Base-by-base conservation (phyloP, 2,113 vertebrate genomes). In the Chascanopsetta lugubris region DNA sequence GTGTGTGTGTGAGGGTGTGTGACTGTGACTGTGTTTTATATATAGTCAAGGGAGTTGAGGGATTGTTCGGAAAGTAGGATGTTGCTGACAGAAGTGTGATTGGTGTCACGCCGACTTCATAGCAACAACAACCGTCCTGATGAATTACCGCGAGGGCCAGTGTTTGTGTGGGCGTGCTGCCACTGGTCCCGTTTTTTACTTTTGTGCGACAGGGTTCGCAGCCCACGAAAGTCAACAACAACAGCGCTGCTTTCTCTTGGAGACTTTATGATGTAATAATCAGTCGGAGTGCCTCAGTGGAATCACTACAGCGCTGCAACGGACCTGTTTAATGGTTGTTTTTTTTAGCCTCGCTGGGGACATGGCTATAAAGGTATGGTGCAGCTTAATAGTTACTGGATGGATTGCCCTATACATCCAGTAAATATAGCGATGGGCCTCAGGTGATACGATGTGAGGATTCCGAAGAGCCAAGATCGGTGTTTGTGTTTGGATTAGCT, bases 61-160 rank as follows among this genome's bases (percentile, higher is more conserved):
- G 13, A 55, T 6, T 55, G 26, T 61, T 55, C 8, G 18, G 47
- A 32, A 49, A 20, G 21, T 50, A 45, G 61, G 49, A 63, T 58
- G 38, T 54, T 26, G 55, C 12, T 25, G 43, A 67, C 66, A 64
- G 48, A 72, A 45, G 72, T 70, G 27, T 58, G 38, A 63, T 72
- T 61, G 29, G 24, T 55, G 42, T 61, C 34, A 32, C 34, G 46
- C 24, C 49, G 61, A 32, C 36, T 49, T 49, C 27, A 66, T 34
- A 27, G 46, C 46, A 62, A 48, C 26, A 58, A 24, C 11, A 76
- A 46, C 12, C 5, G 38, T 29, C 36, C 6, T 77, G 8, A 24
- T 64, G 51, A 48, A 64, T 68, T n/a, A 47, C 26, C 6, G 17
- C 5, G 10, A 47, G 42, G 30, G 48, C 1, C n/a, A 27, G 17